phyloP scores from a whole-genome alignment of 1,140 invertebrate genomes.

The Leptinotarsa defecta region DNA sequence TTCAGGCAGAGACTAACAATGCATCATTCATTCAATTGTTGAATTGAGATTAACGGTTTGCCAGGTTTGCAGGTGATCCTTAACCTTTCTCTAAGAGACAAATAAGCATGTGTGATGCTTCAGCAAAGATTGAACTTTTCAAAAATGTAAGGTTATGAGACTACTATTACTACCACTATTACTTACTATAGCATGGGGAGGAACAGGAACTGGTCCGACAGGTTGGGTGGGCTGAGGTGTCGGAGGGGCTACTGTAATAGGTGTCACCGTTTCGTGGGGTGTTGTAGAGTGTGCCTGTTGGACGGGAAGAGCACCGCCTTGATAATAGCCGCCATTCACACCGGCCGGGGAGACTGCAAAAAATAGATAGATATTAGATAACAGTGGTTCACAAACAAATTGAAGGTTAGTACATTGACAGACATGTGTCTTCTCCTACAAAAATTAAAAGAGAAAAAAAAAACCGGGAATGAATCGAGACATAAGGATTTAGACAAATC shows the following conservation, averaged over 20 bases:
- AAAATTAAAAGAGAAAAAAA: no score
- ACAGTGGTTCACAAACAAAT: no score
- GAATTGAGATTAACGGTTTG: neutral
- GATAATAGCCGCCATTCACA: conserved; percentile 74
- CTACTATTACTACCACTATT: conserved; percentile 39
- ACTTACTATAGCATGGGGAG: conserved; percentile 55
- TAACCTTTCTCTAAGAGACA: neutral
- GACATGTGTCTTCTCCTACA: no score
- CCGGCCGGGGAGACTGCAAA: conserved; percentile 62
- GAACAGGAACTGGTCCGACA: conserved; percentile 53
- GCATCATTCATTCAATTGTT: neutral
- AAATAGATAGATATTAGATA: neutral
- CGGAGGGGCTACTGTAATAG: conserved; percentile 58
- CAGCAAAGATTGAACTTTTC: neutral
- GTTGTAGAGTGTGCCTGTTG: conserved; percentile 79
- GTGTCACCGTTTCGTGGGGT: conserved; percentile 67
- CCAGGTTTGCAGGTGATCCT: neutral
- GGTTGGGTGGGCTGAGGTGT: conserved; percentile 56
- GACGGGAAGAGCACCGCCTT: conserved; percentile 68
- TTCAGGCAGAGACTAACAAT: no score
- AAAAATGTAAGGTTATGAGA: neutral
- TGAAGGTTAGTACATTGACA: no score
- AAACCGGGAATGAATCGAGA: no score
- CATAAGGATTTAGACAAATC: no score
- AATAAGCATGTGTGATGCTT: neutral